Conservation (phyloP, 1,140 invertebrate species). For the Eurosta solidaginis region DNA sequence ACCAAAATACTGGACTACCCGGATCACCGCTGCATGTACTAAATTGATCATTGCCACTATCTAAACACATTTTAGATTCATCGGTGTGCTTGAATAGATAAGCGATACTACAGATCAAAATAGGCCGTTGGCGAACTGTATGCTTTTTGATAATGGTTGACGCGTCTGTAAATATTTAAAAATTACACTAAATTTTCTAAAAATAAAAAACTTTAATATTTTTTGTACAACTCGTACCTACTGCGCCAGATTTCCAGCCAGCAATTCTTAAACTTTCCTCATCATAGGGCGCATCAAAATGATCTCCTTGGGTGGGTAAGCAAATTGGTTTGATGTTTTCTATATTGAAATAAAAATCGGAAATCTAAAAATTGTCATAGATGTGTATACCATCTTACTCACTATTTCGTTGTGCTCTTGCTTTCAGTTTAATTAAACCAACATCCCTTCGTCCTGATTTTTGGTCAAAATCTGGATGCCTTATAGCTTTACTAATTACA, state of each 20-base stretch:
- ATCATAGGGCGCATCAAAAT: not conserved
- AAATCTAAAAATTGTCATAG: not conserved
- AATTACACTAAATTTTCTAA: too few relatives aligned
- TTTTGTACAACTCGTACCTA: too few relatives aligned
- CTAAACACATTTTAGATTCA: not conserved
- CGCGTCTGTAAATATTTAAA: too few relatives aligned
- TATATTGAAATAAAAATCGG: not conserved
- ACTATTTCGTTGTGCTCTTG: not conserved
- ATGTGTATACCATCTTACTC: not conserved
- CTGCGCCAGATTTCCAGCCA: not conserved
- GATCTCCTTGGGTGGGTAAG: not conserved
- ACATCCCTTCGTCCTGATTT: not conserved
- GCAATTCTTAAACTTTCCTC: not conserved
- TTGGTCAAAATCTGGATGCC: not conserved
- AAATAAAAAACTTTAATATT: too few relatives aligned
- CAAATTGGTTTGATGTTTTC: not conserved
- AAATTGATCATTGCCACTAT: not conserved
- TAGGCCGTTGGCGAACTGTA: not conserved
- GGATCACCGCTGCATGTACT: not conserved
- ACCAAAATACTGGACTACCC: not conserved
- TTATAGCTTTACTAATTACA: not conserved
- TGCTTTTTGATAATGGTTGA: not conserved
- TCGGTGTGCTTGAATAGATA: too few relatives aligned
- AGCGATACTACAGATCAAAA: not conserved
- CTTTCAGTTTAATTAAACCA: not conserved